These are phyloP conservation scores for Stegastes partitus DNA, from an alignment of 2,113 vertebrate species.

Conservation along the genomic window DNA sequence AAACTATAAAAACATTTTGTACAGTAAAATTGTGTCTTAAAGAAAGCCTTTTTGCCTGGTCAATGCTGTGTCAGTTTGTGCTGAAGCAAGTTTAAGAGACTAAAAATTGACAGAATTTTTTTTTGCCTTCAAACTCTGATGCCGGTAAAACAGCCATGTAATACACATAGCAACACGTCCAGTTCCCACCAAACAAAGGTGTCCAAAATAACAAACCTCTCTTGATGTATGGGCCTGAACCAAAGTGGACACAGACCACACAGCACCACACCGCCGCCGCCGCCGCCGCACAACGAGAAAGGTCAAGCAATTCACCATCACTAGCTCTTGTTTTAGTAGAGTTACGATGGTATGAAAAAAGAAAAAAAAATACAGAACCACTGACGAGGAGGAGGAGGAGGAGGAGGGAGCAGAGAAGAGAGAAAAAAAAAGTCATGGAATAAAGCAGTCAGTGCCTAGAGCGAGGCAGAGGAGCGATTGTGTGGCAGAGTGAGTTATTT, in stretches of 20 bases:
- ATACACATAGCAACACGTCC: conserved; percentile 51
- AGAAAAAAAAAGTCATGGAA: conserved; percentile 67
- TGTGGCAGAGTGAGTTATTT: conserved; percentile 87
- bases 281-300: conserved; percentile 77
- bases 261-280: conserved; percentile 74
- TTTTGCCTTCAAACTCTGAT: conserved; percentile 25
- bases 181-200: conserved; percentile 69
- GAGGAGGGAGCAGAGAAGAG: conserved; percentile 41
- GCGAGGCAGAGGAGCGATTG: conserved; percentile 82
- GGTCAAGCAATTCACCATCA: conserved; percentile 82
- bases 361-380: conserved; percentile 56
- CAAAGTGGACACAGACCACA: conserved; percentile 78
- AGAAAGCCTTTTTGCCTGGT: conserved; percentile 80
- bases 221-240: conserved; percentile 74
- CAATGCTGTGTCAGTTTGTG: conserved; percentile 54
- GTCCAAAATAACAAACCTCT: conserved; percentile 71
- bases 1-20: conserved; percentile 89
- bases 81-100: background rate
- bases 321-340: conserved; percentile 81
- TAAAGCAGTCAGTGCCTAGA: conserved; percentile 81
- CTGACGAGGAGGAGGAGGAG: conserved; percentile 35
- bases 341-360: conserved; percentile 75
- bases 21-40: conserved; percentile 87
- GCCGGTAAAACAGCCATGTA: conserved; percentile 7
- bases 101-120: conserved; percentile 5